phyloP scores from a whole-genome alignment of 2,113 vertebrate genomes.

The Cavia aperea region DNA sequence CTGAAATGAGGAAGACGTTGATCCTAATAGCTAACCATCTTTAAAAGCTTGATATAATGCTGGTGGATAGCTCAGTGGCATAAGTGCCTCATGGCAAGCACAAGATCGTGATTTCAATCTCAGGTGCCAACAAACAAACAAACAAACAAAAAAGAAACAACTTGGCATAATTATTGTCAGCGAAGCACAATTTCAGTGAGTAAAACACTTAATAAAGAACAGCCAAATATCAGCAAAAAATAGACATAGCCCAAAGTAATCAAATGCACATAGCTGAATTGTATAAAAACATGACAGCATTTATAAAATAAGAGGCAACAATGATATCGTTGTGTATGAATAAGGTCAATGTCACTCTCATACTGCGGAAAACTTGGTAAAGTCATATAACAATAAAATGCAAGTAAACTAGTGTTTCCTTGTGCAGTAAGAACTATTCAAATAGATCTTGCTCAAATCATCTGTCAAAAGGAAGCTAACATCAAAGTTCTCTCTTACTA shows the following conservation, averaged over 20 bases:
- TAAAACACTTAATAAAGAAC: not conserved
- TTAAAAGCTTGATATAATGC: not conserved
- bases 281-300: not conserved
- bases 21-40: not conserved
- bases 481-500: conserved; percentile 53
- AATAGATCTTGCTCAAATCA: not conserved
- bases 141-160: no score
- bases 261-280: not conserved
- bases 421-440: not conserved
- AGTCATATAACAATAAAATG: conserved; percentile 36
- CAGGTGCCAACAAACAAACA: no score
- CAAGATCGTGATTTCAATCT: no score
- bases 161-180: not conserved
- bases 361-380: not conserved
- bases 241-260: not conserved
- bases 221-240: not conserved
- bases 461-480: conserved; percentile 48
- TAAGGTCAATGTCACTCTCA: not conserved
- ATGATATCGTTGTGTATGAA: not conserved
- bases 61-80: no score
- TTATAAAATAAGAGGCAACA: not conserved
- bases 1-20: not conserved
- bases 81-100: no score
- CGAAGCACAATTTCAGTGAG: not conserved
- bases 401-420: conserved; percentile 24